Conservation (phyloP, 2,113 vertebrate genomes). For the Maccullochella peelii region DNA sequence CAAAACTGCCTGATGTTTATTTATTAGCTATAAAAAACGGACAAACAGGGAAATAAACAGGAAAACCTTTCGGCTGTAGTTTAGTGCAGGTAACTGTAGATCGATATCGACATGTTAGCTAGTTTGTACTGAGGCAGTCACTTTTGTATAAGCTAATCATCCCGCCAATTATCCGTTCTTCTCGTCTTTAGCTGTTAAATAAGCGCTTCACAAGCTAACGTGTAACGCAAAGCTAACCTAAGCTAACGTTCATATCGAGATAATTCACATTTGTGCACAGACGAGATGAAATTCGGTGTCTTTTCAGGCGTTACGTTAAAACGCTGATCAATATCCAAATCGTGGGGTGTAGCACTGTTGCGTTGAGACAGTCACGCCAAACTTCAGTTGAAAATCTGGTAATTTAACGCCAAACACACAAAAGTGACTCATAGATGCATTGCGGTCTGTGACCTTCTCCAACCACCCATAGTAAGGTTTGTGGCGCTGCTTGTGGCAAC, state of each 20-base stretch:
- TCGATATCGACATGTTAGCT: neutral
- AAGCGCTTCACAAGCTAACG: neutral
- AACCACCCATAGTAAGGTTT: neutral
- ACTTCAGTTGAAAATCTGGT: neutral
- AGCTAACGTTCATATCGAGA: too few species aligned
- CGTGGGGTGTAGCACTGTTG: neutral
- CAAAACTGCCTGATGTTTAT: neutral
- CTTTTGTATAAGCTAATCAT: conserved; percentile 8
- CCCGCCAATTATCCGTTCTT: conserved; percentile 61
- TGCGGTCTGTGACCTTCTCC: neutral
- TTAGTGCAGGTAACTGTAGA: accelerated
- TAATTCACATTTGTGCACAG: neutral
- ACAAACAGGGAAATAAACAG: neutral
- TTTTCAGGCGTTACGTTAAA: neutral
- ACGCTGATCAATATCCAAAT: neutral
- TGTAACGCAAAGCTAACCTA: neutral
- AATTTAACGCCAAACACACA: neutral
- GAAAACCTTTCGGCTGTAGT: neutral
- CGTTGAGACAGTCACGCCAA: neutral
- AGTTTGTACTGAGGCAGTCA: neutral
- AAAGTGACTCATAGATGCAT: neutral
- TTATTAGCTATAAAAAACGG: neutral
- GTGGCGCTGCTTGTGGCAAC: neutral
- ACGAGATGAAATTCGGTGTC: neutral
- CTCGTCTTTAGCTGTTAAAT: neutral